Conservation (phyloP, 1,140 invertebrate genomes). For the Frieseomelitta varia region DNA sequence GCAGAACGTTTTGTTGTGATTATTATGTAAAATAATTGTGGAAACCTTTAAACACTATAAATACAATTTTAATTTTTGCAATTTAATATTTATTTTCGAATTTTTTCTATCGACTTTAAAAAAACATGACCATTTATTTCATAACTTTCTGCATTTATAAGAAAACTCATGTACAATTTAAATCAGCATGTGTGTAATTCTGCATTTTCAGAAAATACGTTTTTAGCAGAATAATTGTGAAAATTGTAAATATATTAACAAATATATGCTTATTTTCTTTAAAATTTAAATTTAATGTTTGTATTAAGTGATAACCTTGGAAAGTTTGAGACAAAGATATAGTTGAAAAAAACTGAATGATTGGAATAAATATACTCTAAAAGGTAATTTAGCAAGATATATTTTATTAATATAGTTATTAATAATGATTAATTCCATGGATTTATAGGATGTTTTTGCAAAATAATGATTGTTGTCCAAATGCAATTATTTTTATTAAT, state of each 20-base stretch:
- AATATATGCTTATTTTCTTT: slow-evolving; percentile 1
- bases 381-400: slow-evolving; percentile 10
- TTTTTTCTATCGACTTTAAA: not conserved
- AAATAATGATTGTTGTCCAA: slow-evolving; percentile 20
- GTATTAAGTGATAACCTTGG: slow-evolving; percentile 42
- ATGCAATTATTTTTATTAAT: not conserved
- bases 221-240: slow-evolving; percentile 10
- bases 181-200: slow-evolving; percentile 33
- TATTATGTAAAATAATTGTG: slow-evolving; percentile 24
- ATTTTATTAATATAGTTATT: not conserved
- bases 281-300: slow-evolving; percentile 14
- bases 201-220: slow-evolving; percentile 9
- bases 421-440: not conserved
- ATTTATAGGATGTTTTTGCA: slow-evolving; percentile 36
- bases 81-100: not conserved
- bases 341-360: slow-evolving; percentile 9
- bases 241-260: slow-evolving; percentile 19
- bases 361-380: not conserved
- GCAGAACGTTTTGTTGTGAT: slow-evolving; percentile 43
- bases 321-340: slow-evolving; percentile 22
- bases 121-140: slow-evolving; percentile 32
- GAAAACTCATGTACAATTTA: slow-evolving; percentile 27
- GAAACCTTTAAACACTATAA: not conserved
- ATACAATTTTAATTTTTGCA: not conserved
- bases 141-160: slow-evolving; percentile 19